Percentiles rank a stretch among this genome's conserved stretches.
Evolutionary conservation across 2,797 vertebrate species (phyloP).

Genomic region (Oophaga sylvatica): DNA sequence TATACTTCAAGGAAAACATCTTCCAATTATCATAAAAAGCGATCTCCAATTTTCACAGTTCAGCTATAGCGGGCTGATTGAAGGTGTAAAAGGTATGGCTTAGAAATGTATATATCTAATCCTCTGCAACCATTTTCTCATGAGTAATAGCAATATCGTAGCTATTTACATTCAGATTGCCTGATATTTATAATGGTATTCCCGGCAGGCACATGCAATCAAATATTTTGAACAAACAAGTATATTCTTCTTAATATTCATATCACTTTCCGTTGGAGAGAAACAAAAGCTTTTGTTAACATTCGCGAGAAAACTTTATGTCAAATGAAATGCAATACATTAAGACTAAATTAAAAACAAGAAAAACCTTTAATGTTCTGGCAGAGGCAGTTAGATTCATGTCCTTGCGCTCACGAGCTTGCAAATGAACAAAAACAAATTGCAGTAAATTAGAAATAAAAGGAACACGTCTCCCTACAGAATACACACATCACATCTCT

Average conservation of each 20-base stretch:
- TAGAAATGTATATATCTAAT: conserved; percentile 71
- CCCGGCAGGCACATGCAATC: conserved; percentile 66
- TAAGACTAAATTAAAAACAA: conserved; percentile 48
- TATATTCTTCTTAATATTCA: conserved; percentile 64
- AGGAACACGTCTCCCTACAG: not conserved
- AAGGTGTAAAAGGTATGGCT: conserved; percentile 71
- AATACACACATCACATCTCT: not conserved
- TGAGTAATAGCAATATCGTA: conserved; percentile 70
- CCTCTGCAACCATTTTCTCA: conserved; percentile 70
- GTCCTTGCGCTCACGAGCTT: not conserved
- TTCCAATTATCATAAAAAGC: conserved; percentile 77
- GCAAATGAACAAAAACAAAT: conserved; percentile 6
- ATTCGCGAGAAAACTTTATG: conserved; percentile 47
- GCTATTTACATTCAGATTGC: conserved; percentile 73
- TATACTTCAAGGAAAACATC: conserved; percentile 74
- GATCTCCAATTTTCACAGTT: conserved; percentile 75
- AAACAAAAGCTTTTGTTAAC: conserved; percentile 54
- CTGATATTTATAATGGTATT: conserved; percentile 70
- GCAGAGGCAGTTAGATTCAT: not conserved
- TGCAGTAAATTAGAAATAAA: not conserved
- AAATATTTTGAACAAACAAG: conserved; percentile 73
- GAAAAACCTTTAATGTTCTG: conserved; percentile 26
- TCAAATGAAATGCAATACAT: conserved; percentile 38
- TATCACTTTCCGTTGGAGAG: conserved; percentile 52
- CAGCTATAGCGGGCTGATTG: conserved; percentile 73